Evolutionary conservation across 2,888 invertebrate genomes (phyloP), one percentile per base, ranked within the genome.

Genomic region (Sicus ferrugineus): DNA sequence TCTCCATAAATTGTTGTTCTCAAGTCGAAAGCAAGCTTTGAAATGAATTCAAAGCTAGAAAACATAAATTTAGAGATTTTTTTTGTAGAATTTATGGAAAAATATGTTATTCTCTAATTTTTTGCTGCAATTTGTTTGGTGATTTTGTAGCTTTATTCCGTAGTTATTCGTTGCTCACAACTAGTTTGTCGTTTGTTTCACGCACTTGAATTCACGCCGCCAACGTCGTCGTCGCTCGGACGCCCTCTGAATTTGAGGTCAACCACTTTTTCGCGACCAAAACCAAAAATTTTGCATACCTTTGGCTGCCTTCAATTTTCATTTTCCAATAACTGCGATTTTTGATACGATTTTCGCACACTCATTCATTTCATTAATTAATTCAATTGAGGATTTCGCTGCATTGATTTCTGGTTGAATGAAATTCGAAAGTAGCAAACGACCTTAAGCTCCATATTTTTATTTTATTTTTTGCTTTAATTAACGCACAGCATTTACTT

Each of bases 271-370:
- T 5, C 19, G 48, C 50, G 2, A 28, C 9, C 16, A 38, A 54
- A 19, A 28, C 58, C 19, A 42, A 26, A 16, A 52, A 16, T 26
- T 56, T 31, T 56, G n/a, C 30, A 58, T 31, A 42, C 31, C 34
- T 21, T 64, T 62, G 54, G 16, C 42, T 66, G 28, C 28, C 16
- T 19, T 26, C 2, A 23, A 11, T 54, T 58, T 42, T 21, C 11
- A 23, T 30, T 58, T 46, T 11, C 30, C 77, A 82, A 83, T 83
- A 82, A 83, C 81, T 81, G 82, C 82, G 83, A 81, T 83, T 82
- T 81, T 82, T 82, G 80, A 74, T 75, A 79, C 81, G 80, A 77
- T 0, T 52, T 52, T 52, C 14, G 26, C 52, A 63, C n/a, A n/a
- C n/a, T n/a, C n/a, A n/a, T n/a, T n/a, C n/a, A n/a, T n/a, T n/a